These are phyloP conservation scores for Ceratitis capitata DNA, from an alignment of 1,140 invertebrate species.

Conservation along the genomic window DNA sequence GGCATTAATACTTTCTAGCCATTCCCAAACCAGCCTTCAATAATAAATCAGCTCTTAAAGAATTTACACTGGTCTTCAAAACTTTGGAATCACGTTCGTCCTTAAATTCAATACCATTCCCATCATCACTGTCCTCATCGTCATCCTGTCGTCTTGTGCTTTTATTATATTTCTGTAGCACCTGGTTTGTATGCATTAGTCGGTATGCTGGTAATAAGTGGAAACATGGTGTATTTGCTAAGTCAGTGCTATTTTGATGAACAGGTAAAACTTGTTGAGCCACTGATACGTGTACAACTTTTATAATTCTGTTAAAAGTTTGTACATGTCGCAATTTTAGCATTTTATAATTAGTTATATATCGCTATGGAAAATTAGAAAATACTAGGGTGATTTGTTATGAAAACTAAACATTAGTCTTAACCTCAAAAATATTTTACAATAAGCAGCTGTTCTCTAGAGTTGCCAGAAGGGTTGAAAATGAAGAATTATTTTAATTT, in stretches of 20 bases:
- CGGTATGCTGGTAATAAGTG: not conserved
- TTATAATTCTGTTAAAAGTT: not conserved
- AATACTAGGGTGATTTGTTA: not conserved
- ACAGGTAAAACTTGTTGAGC: no score
- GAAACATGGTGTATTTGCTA: not conserved
- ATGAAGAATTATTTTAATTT: not conserved
- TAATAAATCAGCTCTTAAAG: conserved; percentile 73
- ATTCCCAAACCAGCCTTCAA: conserved; percentile 74
- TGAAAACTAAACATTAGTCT: not conserved
- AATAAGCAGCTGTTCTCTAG: not conserved
- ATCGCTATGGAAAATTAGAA: not conserved
- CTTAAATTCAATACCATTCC: conserved; percentile 59
- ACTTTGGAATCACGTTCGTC: conserved; percentile 70
- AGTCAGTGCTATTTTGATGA: not conserved
- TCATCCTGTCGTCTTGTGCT: conserved; percentile 49
- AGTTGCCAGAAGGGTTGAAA: not conserved
- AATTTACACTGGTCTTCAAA: conserved; percentile 70
- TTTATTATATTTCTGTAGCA: conserved; percentile 52
- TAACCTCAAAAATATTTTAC: no score
- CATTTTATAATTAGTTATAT: not conserved
- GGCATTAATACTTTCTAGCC: conserved; percentile 71
- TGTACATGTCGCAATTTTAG: not conserved
- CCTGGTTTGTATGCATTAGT: not conserved
- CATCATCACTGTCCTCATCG: conserved; percentile 58
- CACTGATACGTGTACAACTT: not conserved